Percentiles rank a stretch among this genome's conserved stretches.
These are phyloP conservation scores for Phoebastria nigripes DNA, from an alignment of 2,797 vertebrate genomes.

Conservation along the genomic window DNA sequence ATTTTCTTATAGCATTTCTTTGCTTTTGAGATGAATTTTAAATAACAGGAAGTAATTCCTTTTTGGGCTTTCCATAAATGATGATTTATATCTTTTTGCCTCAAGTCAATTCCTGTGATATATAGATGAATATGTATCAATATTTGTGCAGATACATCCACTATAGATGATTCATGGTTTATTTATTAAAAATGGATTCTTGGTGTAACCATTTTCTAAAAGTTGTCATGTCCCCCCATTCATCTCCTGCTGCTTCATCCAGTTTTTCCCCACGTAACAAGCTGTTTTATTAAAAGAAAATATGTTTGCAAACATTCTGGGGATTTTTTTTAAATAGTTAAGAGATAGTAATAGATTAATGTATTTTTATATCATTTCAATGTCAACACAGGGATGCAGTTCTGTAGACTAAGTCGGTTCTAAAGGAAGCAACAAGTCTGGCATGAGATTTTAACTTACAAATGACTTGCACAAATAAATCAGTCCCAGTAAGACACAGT, in stretches of 20 bases:
- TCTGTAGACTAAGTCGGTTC: not conserved
- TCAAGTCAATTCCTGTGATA: constrained; percentile 11
- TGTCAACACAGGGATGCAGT: not conserved
- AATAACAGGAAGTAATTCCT: constrained; percentile 25
- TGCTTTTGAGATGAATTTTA: constrained; percentile 28
- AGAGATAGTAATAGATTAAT: not conserved
- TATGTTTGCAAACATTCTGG: not conserved
- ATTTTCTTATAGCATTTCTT: constrained; percentile 22
- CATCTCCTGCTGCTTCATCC: not conserved
- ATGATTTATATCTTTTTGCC: constrained; percentile 20
- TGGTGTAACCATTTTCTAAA: not conserved
- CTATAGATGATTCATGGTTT: not conserved
- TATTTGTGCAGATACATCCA: constrained; percentile 3
- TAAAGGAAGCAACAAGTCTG: not conserved
- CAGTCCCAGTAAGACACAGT: not conserved
- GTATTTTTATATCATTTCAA: not conserved
- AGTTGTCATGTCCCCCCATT: not conserved
- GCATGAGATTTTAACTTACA: not conserved
- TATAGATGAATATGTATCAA: constrained; percentile 38
- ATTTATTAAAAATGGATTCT: constrained; percentile 26
- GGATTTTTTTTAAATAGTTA: not conserved
- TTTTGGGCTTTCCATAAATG: not conserved
- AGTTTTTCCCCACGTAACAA: not conserved
- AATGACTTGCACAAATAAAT: not conserved
- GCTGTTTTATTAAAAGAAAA: not conserved